phyloP scores from a whole-genome alignment of 2,113 vertebrate species.

The Cinclus mexicanus region DNA sequence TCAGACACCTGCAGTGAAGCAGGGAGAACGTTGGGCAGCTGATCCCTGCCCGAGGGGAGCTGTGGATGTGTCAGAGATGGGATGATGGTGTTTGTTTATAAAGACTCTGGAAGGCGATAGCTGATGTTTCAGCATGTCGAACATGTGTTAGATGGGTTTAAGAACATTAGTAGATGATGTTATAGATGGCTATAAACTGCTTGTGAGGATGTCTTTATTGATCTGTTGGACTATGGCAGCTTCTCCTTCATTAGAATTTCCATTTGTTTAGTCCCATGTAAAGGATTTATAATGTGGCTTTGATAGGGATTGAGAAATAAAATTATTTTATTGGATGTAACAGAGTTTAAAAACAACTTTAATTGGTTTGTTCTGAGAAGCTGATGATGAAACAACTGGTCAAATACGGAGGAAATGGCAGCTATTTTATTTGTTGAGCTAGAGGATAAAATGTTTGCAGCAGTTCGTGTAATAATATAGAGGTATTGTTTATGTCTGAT shows the following conservation, averaged over 20 bases:
- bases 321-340: background rate
- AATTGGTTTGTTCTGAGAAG: background rate
- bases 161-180: conserved; percentile 39
- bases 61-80: background rate
- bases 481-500: conserved; percentile 6
- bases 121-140: conserved; percentile 28
- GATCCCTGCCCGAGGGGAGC: background rate
- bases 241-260: conserved; percentile 15
- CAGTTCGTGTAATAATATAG: background rate
- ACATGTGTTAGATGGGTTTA: conserved; percentile 48
- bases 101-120: background rate
- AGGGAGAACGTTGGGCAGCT: background rate
- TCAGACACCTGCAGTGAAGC: background rate
- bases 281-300: conserved; percentile 41
- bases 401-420: conserved; percentile 2
- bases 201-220: conserved; percentile 53
- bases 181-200: conserved; percentile 44
- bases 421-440: background rate
- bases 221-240: conserved; percentile 25
- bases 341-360: background rate
- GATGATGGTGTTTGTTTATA: conserved; percentile 1
- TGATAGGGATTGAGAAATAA: background rate
- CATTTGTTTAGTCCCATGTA: background rate
- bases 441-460: background rate
- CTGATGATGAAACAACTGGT: background rate